phyloP scores from a whole-genome alignment of 2,888 invertebrate genomes.

The Hypsopygia costalis region DNA sequence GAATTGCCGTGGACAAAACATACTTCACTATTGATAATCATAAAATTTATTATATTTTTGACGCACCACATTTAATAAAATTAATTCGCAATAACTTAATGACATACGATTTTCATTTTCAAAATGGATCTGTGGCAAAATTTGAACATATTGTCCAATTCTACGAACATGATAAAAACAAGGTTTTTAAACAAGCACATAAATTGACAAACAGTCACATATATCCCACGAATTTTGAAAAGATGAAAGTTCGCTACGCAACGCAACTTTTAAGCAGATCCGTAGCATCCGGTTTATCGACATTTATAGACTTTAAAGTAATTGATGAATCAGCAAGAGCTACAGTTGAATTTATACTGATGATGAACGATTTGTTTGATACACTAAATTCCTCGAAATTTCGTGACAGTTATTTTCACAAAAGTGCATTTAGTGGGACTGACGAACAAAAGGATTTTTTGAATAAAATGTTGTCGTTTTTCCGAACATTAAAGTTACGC shows the following conservation, averaged over 20 bases:
- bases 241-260: constrained; percentile 18
- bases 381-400: constrained; percentile 5
- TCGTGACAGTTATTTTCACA: neutral
- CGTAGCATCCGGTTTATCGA: constrained; percentile 18
- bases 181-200: neutral
- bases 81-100: neutral
- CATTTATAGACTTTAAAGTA: constrained; percentile 12
- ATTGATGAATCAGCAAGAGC: too few relatives aligned
- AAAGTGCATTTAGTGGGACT: too few relatives aligned
- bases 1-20: neutral
- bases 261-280: constrained; percentile 22
- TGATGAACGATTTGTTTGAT: constrained; percentile 12
- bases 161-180: neutral
- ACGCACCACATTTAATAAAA: neutral
- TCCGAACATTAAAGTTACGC: neutral
- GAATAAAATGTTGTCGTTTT: too few relatives aligned
- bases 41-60: neutral
- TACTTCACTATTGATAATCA: neutral
- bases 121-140: neutral
- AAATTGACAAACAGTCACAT: constrained; percentile 24
- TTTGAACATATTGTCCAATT: neutral
- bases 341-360: constrained; percentile 10
- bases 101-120: neutral
- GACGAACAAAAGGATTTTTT: neutral
- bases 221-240: constrained; percentile 3